Evolutionary conservation across 2,888 invertebrate genomes (phyloP), one percentile per base, ranked within the genome.

Genomic region (Corythucha ciliata): DNA sequence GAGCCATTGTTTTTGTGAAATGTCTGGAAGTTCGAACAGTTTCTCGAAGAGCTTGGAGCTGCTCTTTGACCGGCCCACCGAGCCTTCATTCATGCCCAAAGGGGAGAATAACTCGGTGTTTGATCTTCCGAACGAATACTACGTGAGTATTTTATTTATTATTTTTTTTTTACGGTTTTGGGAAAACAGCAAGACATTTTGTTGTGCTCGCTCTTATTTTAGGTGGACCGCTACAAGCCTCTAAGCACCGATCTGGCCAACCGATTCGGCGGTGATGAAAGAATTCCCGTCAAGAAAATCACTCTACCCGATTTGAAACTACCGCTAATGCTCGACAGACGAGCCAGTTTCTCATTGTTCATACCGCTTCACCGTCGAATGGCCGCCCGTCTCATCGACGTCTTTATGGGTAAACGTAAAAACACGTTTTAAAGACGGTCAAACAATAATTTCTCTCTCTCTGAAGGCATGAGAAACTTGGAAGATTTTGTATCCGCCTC

Each of bases 61-160:
- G 61, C 74, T 86, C 59, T 83, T 81, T 69, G 81, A 85, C 63
- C 77, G 83, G 33, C 84, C 85, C 7, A 73, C 75, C 55, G 85
- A 86, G 68, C 84, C 85, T 1, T 75, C 80, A 53, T 84, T 84
- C 68, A 76, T 83, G 70, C 78, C 79, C 57, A 86, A 85, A 68
- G 75, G 77, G 0, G 68, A 71, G 1, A 72, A 73, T 41, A 60
- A 60, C 18, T 57, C 61, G 3, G 73, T 76, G 24, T 79, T 82
- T 62, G 73, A 81, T 59, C 65, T 82, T 5, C 81, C 83, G 0
- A 68, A 74, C 4, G 72, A 73, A 52, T 82, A 75, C 62, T 72
- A 78, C 74, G 81, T 81, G 69, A 76, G 76, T 70, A 40, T 7
- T 21, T 1, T 29, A 10, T 29, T 29, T 29, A n/a, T n/a, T n/a